Conservation (phyloP, 2,888 invertebrate genomes). For the Lithosia quadra region DNA sequence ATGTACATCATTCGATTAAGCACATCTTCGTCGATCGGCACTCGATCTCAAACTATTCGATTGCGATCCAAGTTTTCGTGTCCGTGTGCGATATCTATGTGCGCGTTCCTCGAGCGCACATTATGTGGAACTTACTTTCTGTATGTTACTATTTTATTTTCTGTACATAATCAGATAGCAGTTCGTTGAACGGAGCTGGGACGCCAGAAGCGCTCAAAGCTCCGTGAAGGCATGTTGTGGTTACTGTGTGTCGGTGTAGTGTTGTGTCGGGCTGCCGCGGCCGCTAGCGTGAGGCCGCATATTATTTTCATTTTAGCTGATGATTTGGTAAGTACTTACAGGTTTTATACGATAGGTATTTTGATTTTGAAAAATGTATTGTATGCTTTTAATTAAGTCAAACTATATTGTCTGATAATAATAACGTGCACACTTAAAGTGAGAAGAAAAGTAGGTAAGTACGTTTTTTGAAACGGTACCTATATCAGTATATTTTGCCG, state of each 20-base stretch:
- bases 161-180: slow-evolving; percentile 8
- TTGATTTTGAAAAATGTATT: too few relatives aligned
- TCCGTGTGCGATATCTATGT: neutral
- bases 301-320: slow-evolving; percentile 95
- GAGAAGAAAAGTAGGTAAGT: too few relatives aligned
- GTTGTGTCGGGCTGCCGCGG: slow-evolving; percentile 25
- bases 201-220: slow-evolving; percentile 6
- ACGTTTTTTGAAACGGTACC: too few relatives aligned
- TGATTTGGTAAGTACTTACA: slow-evolving; percentile 91
- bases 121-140: neutral
- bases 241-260: slow-evolving; percentile 28
- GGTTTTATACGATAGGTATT: neutral
- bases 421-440: too few relatives aligned
- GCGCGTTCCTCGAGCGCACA: neutral
- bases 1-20: too few relatives aligned
- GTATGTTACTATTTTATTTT: too few relatives aligned
- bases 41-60: too few relatives aligned
- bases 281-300: slow-evolving; percentile 83
- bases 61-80: neutral
- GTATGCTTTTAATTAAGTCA: too few relatives aligned
- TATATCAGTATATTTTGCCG: too few relatives aligned
- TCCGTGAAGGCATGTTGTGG: slow-evolving; percentile 36
- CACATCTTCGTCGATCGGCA: too few relatives aligned
- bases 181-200: slow-evolving; percentile 13
- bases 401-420: too few relatives aligned